Percentiles rank a stretch among this genome's conserved stretches.
Conservation (phyloP, 2,888 invertebrate genomes). For the Scaptomyza caliginosa region DNA sequence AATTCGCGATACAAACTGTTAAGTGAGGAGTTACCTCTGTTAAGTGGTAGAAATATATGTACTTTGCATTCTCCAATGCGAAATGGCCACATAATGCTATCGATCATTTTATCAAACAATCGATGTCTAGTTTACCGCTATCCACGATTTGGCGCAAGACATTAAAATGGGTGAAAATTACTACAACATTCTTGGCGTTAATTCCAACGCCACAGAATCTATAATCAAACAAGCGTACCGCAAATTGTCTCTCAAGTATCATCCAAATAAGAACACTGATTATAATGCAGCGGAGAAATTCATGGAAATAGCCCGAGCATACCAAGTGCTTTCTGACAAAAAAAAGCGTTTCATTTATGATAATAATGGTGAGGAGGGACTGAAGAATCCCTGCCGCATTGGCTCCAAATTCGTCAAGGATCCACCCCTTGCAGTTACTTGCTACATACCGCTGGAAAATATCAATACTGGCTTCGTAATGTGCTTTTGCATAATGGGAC, state of each 20-base stretch:
- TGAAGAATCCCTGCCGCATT: background rate
- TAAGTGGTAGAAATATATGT: background rate
- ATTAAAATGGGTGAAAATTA: background rate
- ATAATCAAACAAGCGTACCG: background rate
- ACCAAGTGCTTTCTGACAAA: background rate
- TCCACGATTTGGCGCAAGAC: background rate
- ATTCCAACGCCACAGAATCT: background rate
- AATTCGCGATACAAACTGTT: constrained; percentile 19
- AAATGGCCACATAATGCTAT: background rate
- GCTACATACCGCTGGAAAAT: background rate
- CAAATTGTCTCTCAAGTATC: background rate
- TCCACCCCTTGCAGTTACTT: background rate
- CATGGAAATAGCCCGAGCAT: background rate
- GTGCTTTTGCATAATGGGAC: background rate
- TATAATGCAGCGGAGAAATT: background rate
- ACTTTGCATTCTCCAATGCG: no score
- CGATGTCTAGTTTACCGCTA: background rate
- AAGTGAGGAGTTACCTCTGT: constrained; percentile 13
- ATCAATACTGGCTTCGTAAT: background rate
- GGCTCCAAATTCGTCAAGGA: background rate
- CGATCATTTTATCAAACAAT: background rate
- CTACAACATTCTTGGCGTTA: background rate
- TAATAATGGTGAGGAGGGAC: background rate
- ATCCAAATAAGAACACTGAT: background rate
- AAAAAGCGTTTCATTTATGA: background rate